A percentile compares a stretch with the other conserved stretches of the same genome.
Conservation (phyloP, 2,113 vertebrate species). For the Phycodurus eques region DNA sequence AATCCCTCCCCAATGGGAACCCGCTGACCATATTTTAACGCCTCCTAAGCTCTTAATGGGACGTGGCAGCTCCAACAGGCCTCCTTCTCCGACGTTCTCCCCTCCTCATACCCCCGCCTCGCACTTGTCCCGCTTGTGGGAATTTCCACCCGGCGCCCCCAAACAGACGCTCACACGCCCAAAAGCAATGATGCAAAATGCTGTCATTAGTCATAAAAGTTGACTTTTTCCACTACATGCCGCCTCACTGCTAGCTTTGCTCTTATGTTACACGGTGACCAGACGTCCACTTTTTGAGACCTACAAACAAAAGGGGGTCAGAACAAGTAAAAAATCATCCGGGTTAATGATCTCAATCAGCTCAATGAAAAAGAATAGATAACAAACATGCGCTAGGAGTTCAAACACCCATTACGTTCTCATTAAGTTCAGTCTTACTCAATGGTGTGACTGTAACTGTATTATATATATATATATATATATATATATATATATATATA, state of each 20-base stretch:
- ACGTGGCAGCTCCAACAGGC: constrained; percentile 28
- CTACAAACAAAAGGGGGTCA: background rate
- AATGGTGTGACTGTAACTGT: too few species aligned
- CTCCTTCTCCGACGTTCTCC: constrained; percentile 24
- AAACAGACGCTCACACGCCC: constrained; percentile 19
- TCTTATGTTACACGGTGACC: background rate
- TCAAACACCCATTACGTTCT: too few species aligned
- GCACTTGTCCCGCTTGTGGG: constrained; percentile 25
- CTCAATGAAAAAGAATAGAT: background rate
- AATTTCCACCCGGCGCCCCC: constrained; percentile 37
- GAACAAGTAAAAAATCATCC: background rate
- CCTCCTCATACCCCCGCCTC: constrained; percentile 5
- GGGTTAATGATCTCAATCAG: background rate
- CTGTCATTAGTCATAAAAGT: constrained; percentile 29
- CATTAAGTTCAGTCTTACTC: too few species aligned
- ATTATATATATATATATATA: too few species aligned
- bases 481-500: too few species aligned
- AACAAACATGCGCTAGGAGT: too few species aligned
- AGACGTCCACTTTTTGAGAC: background rate
- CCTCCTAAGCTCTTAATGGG: constrained; percentile 47
- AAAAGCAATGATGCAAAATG: constrained; percentile 29
- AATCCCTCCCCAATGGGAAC: constrained; percentile 41
- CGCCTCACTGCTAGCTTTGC: background rate
- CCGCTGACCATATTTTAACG: constrained; percentile 41
- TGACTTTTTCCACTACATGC: background rate